Evolutionary conservation across 2,113 vertebrate species (phyloP), one percentile per base, ranked within the genome.

Genomic region (Leptocoma aspasia): DNA sequence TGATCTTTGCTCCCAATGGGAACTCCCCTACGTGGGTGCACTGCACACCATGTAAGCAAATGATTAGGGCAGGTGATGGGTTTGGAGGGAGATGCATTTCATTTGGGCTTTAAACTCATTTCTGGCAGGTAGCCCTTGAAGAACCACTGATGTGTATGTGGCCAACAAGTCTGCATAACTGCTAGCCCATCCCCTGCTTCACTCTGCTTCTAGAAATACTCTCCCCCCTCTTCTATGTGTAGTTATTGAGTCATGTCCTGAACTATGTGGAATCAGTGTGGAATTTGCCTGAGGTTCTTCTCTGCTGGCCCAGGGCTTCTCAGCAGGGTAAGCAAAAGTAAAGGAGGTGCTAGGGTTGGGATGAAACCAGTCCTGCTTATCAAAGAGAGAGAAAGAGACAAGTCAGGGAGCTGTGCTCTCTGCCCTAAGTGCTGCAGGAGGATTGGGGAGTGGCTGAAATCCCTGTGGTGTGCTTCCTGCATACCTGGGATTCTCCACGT

Each of bases 271-370:
- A 95, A 89, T 80, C 69, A 45, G 60, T 3, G 30, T 82, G 82
- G 86, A 95, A 94, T 97, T 93, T 61, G 88, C 82, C 88, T 50
- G 65, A 71, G 88, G 86, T 70, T 89, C 37, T 44, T 81, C 64
- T 83, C 64, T 1, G 15, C 64, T 33, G 19, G 50, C 82, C 56
- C 64, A 61, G 54, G 68, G 80, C 68, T 92, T 86, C 71, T 82
- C 54, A 57, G 63, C 53, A 73, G n/a, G 0, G 0, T 33, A 44
- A 77, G 64, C 27, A 83, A 66, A 94, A 82, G 70, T 39, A 86
- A 76, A 90, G 53, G 50, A 83, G 63, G 30, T 82, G 30, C 45
- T 61, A 70, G 20, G 23, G 13, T 53, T 70, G 86, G 50, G 63
- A 63, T 77, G 41, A 85, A 94, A 78, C 47, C 45, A 18, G 6